These are phyloP conservation scores for Elephantulus edwardii DNA, from an alignment of 2,113 vertebrate genomes.

Conservation along the genomic window DNA sequence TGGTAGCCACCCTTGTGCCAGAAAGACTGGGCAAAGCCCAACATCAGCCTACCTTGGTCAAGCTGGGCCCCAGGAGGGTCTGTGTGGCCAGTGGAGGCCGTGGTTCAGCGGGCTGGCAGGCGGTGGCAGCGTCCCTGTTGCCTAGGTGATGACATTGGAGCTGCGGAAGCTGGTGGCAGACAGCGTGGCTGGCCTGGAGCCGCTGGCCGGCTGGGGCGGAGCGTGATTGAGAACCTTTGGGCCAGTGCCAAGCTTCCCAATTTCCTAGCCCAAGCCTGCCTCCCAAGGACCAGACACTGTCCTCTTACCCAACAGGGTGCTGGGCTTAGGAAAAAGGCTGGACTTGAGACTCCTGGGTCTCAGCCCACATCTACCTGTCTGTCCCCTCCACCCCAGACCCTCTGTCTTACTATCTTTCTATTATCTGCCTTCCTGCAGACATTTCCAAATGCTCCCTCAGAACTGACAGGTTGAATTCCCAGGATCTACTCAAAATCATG, in stretches of 20 bases:
- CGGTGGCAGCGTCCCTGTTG: conserved; percentile 85
- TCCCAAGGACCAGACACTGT: neutral
- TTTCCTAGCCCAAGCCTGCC: no score
- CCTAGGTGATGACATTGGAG: conserved; percentile 88
- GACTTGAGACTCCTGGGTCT: neutral
- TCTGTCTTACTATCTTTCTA: no score
- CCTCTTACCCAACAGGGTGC: neutral
- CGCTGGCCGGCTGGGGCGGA: conserved; percentile 39
- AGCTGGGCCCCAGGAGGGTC: conserved; percentile 74
- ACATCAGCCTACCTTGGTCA: conserved; percentile 76
- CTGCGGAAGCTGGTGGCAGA: conserved; percentile 67
- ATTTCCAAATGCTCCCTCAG: no score
- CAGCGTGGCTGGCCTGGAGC: conserved; percentile 77
- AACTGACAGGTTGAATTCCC: rapidly evolving
- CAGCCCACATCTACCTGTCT: rapidly evolving
- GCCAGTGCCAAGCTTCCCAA: neutral
- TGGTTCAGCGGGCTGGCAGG: neutral
- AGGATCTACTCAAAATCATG: rapidly evolving
- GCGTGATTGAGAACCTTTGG: conserved; percentile 62
- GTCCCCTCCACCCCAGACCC: no score
- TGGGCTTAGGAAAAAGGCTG: neutral
- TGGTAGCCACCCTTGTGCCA: conserved; percentile 49
- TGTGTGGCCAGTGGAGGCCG: conserved; percentile 55
- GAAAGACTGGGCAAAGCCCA: neutral
- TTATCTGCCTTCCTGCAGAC: no score